These are phyloP conservation scores for Typhlichthys subterraneus DNA, from an alignment of 2,797 vertebrate genomes.

Conservation along the genomic window DNA sequence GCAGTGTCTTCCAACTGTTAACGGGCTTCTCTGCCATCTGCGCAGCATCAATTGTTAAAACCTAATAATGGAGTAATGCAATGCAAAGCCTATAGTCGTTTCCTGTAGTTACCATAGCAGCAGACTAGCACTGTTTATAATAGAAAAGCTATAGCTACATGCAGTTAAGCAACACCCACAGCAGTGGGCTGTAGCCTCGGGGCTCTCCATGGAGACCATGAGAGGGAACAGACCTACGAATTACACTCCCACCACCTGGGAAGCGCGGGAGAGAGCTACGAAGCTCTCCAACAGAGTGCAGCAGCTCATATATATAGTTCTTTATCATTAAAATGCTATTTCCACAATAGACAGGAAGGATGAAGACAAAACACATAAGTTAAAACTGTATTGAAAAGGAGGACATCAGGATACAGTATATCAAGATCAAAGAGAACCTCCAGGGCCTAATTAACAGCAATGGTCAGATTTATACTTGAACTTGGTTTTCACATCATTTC, in stretches of 20 bases:
- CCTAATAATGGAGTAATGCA: too few species aligned
- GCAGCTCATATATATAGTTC: not conserved
- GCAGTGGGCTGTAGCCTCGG: slow-evolving; percentile 27
- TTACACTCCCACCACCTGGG: slow-evolving; percentile 20
- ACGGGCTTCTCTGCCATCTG: too few species aligned
- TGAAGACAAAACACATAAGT: not conserved
- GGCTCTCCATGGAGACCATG: slow-evolving; percentile 47
- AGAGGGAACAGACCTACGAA: slow-evolving; percentile 52
- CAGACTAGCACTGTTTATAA: slow-evolving; percentile 46
- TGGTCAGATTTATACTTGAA: too few species aligned
- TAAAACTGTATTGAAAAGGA: too few species aligned
- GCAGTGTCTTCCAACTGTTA: slow-evolving; percentile 32
- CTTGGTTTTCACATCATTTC: too few species aligned
- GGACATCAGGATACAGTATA: too few species aligned
- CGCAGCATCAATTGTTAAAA: too few species aligned
- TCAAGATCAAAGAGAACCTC: too few species aligned
- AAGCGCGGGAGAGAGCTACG: slow-evolving; percentile 34
- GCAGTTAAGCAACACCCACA: slow-evolving; percentile 38
- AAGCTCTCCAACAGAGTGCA: slow-evolving; percentile 35
- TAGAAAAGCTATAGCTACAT: slow-evolving; percentile 22
- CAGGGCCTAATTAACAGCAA: too few species aligned
- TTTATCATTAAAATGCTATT: not conserved
- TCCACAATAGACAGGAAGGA: not conserved
- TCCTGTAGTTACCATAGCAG: slow-evolving; percentile 20
- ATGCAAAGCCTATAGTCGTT: too few species aligned